A percentile compares a stretch with the other conserved stretches of the same genome.
Evolutionary conservation across 2,888 invertebrate genomes (phyloP).

Genomic region (Ornithoptera alexandrae): DNA sequence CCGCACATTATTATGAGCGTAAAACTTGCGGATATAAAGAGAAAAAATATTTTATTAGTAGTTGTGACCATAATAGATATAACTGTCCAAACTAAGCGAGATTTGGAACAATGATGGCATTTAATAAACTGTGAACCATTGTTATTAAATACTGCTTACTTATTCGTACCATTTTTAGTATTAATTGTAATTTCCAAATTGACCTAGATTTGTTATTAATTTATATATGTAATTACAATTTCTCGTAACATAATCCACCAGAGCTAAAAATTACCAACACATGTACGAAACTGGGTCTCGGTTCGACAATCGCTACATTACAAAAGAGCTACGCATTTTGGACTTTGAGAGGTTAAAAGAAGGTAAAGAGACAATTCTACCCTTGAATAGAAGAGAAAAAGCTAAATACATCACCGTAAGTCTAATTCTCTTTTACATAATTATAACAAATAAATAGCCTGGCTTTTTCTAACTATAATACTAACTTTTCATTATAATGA

Average conservation of each 20-base stretch:
- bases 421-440: not conserved
- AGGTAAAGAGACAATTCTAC: slow-evolving; percentile 83
- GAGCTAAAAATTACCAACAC: slow-evolving; percentile 85
- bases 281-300: slow-evolving; percentile 84
- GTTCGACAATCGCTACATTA: slow-evolving; percentile 87
- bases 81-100: too few relatives aligned
- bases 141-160: not conserved
- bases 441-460: too few relatives aligned
- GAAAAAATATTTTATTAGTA: too few relatives aligned
- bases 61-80: too few relatives aligned
- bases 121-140: not conserved
- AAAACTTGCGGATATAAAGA: too few relatives aligned
- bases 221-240: too few relatives aligned
- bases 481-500: not conserved
- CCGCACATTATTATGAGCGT: too few relatives aligned
- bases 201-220: not conserved
- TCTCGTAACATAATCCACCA: slow-evolving; percentile 45
- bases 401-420: slow-evolving; percentile 82
- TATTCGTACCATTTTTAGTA: not conserved
- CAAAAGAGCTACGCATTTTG: slow-evolving; percentile 82
- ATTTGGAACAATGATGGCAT: not conserved
- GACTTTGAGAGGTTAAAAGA: slow-evolving; percentile 81
- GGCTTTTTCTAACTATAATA: not conserved
- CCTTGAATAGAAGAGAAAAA: slow-evolving; percentile 83
- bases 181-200: not conserved